phyloP scores from a whole-genome alignment of 2,888 invertebrate species.

The Bellardia pandia region DNA sequence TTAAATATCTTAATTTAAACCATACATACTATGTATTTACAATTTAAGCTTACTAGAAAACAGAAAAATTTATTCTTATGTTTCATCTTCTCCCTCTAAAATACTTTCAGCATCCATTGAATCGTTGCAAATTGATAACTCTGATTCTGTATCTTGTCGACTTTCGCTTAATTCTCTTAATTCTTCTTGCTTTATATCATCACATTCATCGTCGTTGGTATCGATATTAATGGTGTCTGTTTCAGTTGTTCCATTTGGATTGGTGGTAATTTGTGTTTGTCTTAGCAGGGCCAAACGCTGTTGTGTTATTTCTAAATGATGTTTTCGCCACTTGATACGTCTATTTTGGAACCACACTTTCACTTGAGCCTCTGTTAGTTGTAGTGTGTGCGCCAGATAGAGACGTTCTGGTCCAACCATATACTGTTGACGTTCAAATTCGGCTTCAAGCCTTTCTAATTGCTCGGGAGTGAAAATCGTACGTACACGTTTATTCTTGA shows the following conservation, averaged over 20 bases:
- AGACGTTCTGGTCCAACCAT: conserved; percentile 98
- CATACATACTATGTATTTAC: conserved; percentile 57
- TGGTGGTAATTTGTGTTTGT: conserved; percentile 79
- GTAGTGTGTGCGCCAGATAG: conserved; percentile 89
- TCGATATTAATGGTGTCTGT: conserved; percentile 59
- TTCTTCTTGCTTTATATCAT: conserved; percentile 79
- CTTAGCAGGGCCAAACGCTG: conserved; percentile 88
- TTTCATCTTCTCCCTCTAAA: conserved; percentile 82
- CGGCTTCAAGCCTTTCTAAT: conserved; percentile 95
- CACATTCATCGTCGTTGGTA: conserved; percentile 75
- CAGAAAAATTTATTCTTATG: conserved; percentile 74
- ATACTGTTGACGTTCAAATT: conserved; percentile 98
- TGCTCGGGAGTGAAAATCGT: conserved; percentile 99
- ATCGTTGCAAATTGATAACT: conserved; percentile 84
- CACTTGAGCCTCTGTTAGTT: conserved; percentile 86
- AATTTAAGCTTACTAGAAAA: conserved; percentile 7
- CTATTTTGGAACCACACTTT: conserved; percentile 97
- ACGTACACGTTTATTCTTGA: conserved; percentile 93
- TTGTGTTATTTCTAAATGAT: conserved; percentile 95
- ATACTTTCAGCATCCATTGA: conserved; percentile 83
- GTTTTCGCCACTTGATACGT: conserved; percentile 96
- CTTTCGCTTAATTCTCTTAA: conserved; percentile 74
- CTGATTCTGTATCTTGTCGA: conserved; percentile 81
- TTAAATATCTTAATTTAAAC: conserved; percentile 43
- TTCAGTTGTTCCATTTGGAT: conserved; percentile 45